Evolutionary conservation across 2,797 vertebrate genomes (phyloP), one percentile per base, ranked within the genome.

Genomic region (Australoheros facetus): DNA sequence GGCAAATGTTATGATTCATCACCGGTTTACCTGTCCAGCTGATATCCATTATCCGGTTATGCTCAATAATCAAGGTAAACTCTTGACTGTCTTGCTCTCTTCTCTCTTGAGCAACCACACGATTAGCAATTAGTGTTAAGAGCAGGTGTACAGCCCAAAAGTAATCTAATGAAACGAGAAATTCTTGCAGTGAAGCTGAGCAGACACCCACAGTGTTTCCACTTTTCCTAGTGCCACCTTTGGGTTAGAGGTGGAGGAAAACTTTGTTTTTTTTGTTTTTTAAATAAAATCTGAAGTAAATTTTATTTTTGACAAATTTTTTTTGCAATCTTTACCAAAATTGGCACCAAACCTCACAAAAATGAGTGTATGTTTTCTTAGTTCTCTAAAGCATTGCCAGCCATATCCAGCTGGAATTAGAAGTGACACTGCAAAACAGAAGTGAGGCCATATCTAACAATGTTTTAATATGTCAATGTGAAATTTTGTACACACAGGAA

Each of bases 381-480:
- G 10, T 55, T 55, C 12, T 23, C 54, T 13, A 48, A 30, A 66
- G 42, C 23, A 0, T 12, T 12, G 10, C 23, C 39, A 0, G 14
- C 26, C 0, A 26, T 45, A 28, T 39, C 3, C 13, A 66, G 62
- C 39, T 0, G 19, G 28, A 26, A 45, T 66, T 23, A 0, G 62
- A 48, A 9, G 42, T 19, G 1, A 66, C 42, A 30, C 10, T 30
- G 23, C 42, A 48, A 48, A 48, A 66, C 62, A 12, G 39, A 19
- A 48, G 14, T 5, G 0, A 45, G 9, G 62, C 3, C 42, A 4
- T 1, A 48, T 28, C 62, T 12, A 48, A 48, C 0, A 42, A 12
- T 66, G 42, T 23, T 66, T 48, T 66, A 9, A 17, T 17, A 64
- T 64, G 39, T 26, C 26, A 23, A 2, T 45, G 37, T 45, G 37